Base-by-base conservation (phyloP, 1,140 invertebrate species). In the Meloidogyne floridensis region DNA sequence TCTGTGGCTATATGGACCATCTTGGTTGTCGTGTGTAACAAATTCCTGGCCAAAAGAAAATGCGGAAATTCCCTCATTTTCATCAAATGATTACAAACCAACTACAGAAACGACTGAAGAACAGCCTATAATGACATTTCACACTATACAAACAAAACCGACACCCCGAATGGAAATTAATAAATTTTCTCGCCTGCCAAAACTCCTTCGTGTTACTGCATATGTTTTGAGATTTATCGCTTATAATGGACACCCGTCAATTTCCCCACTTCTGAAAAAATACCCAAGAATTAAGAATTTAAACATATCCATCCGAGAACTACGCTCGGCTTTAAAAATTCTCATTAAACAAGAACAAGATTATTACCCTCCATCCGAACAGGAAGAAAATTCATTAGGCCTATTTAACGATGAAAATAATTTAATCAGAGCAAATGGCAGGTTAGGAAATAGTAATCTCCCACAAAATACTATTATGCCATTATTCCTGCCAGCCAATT, bases 161-260 rank as follows among this genome's bases (percentile, higher is more conserved):
- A 32, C 32, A 32, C 32, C 32, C 32, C 32, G 1, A 32, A 32
- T 32, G 2, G 15, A 32, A 18, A n/a, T 15, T n/a, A 8, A 4
- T 2, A 11, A 75, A 75, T 75, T 75, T 11, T 75, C 74, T 7
- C 74, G 74, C 2, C 7, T 75, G 0, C 74, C 74, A 9, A 75
- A 75, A 6, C 8, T 47, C 2, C 42, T 75, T 9, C 74, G 74
- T 9, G 0, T 9, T 3, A 56, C 20, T 0, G 32, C 74, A 0
- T 75, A 75, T 47, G 5, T 75, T 47, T 10, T 43, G 2, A 51
- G 74, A 8, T 75, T 75, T 20, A 54, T 75, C 2, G 32, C 32
- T 32, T 32, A 32, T 32, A 32, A 32, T 32, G 32, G 32, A 32
- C 32, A 32, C 32, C 0, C 32, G 1, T 32, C 32, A 32, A 32